phyloP scores from a whole-genome alignment of 2,797 vertebrate genomes.

The Austrolebias charrua region DNA sequence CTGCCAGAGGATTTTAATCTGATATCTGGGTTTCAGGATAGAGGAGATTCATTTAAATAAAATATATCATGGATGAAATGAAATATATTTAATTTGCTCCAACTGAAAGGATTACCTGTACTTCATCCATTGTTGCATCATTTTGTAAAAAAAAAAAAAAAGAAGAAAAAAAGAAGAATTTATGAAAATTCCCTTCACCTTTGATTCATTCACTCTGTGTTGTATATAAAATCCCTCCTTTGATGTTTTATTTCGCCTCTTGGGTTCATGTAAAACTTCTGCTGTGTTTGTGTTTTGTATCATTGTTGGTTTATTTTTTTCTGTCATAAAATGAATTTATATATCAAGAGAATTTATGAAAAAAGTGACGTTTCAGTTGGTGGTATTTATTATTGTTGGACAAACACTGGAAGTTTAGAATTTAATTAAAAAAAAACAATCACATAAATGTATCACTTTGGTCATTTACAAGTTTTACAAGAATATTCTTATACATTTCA shows the following conservation, averaged over 20 bases:
- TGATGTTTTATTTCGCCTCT: conserved; percentile 34
- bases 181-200: conserved; percentile 8
- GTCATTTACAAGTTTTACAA: too few relatives aligned
- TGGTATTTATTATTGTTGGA: conserved; percentile 62
- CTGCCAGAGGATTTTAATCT: conserved; percentile 38
- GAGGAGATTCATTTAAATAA: conserved; percentile 15
- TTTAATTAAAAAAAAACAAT: conserved; percentile 65
- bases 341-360: conserved; percentile 41
- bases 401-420: conserved; percentile 54
- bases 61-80: conserved; percentile 18
- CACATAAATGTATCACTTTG: not conserved
- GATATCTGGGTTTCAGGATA: conserved; percentile 27
- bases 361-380: conserved; percentile 51
- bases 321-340: conserved; percentile 53
- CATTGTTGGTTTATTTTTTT: conserved; percentile 33
- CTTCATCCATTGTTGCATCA: conserved; percentile 27
- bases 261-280: conserved; percentile 27
- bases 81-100: conserved; percentile 35
- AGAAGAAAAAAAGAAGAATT: not conserved
- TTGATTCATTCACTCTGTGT: conserved; percentile 31
- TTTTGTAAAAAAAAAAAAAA: conserved; percentile 44
- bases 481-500: not conserved
- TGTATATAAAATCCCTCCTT: conserved; percentile 22
- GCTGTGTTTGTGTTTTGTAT: conserved; percentile 70
- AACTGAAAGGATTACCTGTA: conserved; percentile 37